phyloP scores from a whole-genome alignment of 2,113 vertebrate genomes.

The Arizona elegans region DNA sequence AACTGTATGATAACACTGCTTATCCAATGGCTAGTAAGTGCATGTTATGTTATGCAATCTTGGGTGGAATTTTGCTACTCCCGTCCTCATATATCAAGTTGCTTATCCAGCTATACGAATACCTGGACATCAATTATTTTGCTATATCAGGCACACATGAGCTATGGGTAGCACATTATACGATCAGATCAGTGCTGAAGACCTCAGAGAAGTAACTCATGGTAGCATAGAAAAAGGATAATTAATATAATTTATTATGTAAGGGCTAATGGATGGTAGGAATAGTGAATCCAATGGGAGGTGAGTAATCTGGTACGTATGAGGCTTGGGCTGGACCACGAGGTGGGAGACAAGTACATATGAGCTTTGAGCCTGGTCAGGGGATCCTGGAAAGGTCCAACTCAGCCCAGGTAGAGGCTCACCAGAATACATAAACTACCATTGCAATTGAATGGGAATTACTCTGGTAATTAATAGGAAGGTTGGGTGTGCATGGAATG shows the following conservation, averaged over 20 bases:
- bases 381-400: not conserved
- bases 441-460: not conserved
- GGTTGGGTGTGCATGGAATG: not conserved
- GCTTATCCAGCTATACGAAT: not conserved
- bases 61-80: not conserved
- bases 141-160: not conserved
- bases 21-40: not conserved
- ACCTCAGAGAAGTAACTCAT: not conserved
- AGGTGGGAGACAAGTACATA: not conserved
- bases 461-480: not conserved
- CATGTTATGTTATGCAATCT: not conserved
- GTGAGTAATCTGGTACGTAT: not conserved
- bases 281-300: not conserved
- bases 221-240: not conserved
- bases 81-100: not conserved
- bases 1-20: not conserved
- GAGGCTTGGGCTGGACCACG: not conserved
- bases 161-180: not conserved
- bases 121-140: not conserved
- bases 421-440: not conserved
- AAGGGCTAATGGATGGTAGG: not conserved
- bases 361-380: not conserved
- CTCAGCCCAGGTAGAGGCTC: not conserved
- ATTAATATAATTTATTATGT: not conserved
- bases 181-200: not conserved